Conservation (phyloP, 35 echinoderm and acorn worm species). For the Strongylocentrotus purpuratus region DNA sequence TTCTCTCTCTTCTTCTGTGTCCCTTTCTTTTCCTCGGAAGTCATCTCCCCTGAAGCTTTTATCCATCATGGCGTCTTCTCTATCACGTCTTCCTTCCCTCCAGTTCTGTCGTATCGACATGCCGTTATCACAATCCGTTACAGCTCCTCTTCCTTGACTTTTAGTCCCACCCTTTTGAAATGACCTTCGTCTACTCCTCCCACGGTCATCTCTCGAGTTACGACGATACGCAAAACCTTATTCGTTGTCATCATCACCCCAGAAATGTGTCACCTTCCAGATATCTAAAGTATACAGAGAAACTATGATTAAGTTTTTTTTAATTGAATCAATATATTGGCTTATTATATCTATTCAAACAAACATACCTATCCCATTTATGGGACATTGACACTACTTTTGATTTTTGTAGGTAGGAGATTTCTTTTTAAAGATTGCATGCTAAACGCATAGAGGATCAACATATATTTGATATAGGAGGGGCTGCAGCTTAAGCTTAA, state of each 20-base stretch:
- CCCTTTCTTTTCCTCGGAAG: not conserved
- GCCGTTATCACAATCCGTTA: not conserved
- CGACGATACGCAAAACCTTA: not conserved
- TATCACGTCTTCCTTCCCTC: not conserved
- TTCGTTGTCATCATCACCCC: not conserved
- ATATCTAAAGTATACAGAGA: not conserved
- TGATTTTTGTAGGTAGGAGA: too few relatives aligned
- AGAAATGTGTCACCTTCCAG: not conserved
- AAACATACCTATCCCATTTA: too few relatives aligned
- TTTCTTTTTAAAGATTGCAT: too few relatives aligned
- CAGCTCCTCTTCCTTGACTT: not conserved
- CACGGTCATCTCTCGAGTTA: not conserved
- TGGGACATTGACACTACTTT: too few relatives aligned
- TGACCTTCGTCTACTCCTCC: not conserved
- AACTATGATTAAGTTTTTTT: too few relatives aligned
- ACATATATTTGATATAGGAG: too few relatives aligned
- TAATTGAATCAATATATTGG: too few relatives aligned
- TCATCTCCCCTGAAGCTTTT: not conserved
- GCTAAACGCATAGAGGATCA: too few relatives aligned
- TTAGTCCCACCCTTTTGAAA: not conserved
- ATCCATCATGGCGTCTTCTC: not conserved
- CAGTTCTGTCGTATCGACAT: not conserved
- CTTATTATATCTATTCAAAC: too few relatives aligned
- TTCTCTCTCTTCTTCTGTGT: slow-evolving; percentile 5
- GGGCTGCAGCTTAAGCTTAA: too few relatives aligned